phyloP scores from a whole-genome alignment of 2,113 vertebrate species.

The Mixornis gularis region DNA sequence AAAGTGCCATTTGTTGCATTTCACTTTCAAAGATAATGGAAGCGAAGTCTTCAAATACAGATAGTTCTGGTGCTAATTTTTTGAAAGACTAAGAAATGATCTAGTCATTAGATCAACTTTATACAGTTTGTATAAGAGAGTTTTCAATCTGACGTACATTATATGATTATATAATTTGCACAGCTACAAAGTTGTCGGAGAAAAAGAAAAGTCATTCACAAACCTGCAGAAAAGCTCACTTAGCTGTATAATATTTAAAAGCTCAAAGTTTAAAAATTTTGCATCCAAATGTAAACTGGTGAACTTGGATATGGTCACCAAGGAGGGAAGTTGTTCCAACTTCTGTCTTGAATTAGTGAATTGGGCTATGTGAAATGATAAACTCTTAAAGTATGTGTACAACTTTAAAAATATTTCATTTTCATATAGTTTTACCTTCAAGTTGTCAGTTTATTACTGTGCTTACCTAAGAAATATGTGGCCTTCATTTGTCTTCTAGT shows the following conservation, averaged over 20 bases:
- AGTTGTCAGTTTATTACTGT: background rate
- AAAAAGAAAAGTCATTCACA: background rate
- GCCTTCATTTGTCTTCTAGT: background rate
- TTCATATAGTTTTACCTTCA: background rate
- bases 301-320: background rate
- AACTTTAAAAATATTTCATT: background rate
- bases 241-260: background rate
- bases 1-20: background rate
- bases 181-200: background rate
- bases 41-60: background rate
- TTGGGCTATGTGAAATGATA: background rate
- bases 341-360: background rate
- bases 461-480: background rate
- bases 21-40: background rate
- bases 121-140: background rate
- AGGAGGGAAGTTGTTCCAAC: background rate
- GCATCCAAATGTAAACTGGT: background rate
- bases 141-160: background rate
- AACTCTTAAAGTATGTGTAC: background rate
- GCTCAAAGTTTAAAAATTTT: background rate
- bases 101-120: background rate
- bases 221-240: background rate
- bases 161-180: background rate
- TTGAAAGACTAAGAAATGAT: background rate
- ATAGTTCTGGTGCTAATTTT: background rate